These are phyloP conservation scores for Blastobasis adustella DNA, from an alignment of 2,888 invertebrate genomes.

Conservation along the genomic window DNA sequence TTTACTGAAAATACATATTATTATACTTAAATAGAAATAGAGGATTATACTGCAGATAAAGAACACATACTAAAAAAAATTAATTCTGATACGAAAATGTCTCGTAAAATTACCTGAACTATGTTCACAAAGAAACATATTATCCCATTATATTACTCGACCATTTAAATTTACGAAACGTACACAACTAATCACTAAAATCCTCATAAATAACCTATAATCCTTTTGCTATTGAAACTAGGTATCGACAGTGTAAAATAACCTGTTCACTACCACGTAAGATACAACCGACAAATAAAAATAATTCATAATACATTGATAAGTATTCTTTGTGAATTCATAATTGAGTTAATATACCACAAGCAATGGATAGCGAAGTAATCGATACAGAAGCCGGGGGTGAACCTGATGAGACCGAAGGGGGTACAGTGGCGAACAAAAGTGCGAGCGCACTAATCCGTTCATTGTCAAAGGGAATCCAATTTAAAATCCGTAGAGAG, in stretches of 20 bases:
- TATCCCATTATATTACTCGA: too few relatives aligned
- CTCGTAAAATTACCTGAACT: too few relatives aligned
- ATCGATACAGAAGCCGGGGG: constrained; percentile 7
- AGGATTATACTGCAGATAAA: too few relatives aligned
- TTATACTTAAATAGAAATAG: too few relatives aligned
- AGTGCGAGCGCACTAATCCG: constrained; percentile 55
- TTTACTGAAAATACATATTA: too few relatives aligned
- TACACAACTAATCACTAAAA: constrained; percentile 35
- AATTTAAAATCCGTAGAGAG: constrained; percentile 66
- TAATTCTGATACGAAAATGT: too few relatives aligned
- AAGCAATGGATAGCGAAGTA: constrained; percentile 19
- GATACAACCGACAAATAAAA: constrained; percentile 4
- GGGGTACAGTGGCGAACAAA: constrained; percentile 45
- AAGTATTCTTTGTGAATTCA: not conserved
- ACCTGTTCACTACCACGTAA: constrained; percentile 24
- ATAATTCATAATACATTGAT: constrained; percentile 23
- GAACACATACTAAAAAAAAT: too few relatives aligned
- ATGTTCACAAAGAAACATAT: too few relatives aligned
- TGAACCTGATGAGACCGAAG: constrained; percentile 8
- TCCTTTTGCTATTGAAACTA: constrained; percentile 45
- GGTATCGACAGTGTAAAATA: constrained; percentile 48
- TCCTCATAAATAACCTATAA: constrained; percentile 57
- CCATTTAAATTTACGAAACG: constrained; percentile 26
- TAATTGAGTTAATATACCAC: not conserved
- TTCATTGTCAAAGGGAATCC: constrained; percentile 67